A percentile compares a stretch with the other conserved stretches of the same genome.
These are phyloP conservation scores for Eristalis pertinax DNA, from an alignment of 2,888 invertebrate genomes.

Conservation along the genomic window DNA sequence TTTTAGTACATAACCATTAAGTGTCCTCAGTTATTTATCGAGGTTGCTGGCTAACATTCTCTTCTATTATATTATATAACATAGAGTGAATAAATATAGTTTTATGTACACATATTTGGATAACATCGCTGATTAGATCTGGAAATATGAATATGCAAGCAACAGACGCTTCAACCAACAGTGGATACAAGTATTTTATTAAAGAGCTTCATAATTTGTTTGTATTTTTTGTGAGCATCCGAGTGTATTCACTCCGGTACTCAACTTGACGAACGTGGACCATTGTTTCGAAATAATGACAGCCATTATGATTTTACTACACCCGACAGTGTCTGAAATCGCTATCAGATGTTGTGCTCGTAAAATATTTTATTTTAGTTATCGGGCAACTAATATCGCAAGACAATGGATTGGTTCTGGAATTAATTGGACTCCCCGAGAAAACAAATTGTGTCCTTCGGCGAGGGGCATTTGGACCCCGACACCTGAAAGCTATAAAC, in stretches of 20 bases:
- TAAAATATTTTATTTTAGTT: not conserved
- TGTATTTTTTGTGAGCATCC: conserved; percentile 1
- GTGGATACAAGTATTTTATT: conserved; percentile 55
- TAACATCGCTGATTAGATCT: conserved; percentile 61
- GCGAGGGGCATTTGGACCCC: too few species aligned
- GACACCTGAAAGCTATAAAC: too few species aligned
- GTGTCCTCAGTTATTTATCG: conserved; percentile 15
- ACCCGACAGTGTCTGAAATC: not conserved
- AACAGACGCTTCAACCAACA: conserved; percentile 51
- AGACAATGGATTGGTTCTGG: not conserved
- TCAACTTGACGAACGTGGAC: conserved; percentile 35
- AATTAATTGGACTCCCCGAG: not conserved
- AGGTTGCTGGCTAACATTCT: not conserved
- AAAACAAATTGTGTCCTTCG: not conserved
- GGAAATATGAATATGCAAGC: conserved; percentile 57
- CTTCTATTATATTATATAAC: conserved; percentile 36
- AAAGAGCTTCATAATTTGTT: conserved; percentile 52
- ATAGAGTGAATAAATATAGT: conserved; percentile 52
- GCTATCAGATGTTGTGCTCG: not conserved
- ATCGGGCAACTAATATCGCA: not conserved
- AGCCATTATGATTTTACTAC: not conserved
- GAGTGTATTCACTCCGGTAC: conserved; percentile 11
- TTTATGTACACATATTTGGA: conserved; percentile 52
- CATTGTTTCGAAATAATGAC: conserved; percentile 4
- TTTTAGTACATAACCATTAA: conserved; percentile 26